Percentiles rank a stretch among this genome's conserved stretches.
Conservation (phyloP, 2,113 vertebrate species). For the Myotis yumanensis region DNA sequence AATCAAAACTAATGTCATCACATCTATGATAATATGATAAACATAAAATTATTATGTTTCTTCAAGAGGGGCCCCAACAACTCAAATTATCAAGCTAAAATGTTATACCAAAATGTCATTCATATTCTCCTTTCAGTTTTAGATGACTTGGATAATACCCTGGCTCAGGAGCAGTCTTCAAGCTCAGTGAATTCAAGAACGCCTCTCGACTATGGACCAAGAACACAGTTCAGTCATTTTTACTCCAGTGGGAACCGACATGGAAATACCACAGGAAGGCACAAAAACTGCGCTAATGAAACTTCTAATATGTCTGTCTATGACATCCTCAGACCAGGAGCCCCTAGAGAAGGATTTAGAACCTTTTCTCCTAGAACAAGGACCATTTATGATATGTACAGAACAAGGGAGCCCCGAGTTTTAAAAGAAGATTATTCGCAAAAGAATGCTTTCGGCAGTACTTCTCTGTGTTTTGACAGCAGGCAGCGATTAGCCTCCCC, state of each 20-base stretch:
- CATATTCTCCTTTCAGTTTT: constrained; percentile 81
- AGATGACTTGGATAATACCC: constrained; percentile 85
- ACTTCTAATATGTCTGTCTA: constrained; percentile 78
- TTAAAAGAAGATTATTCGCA: constrained; percentile 68
- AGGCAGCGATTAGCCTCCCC: constrained; percentile 62
- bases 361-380: constrained; percentile 82
- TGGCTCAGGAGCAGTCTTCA: constrained; percentile 84
- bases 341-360: constrained; percentile 82
- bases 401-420: constrained; percentile 75
- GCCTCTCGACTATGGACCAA: constrained; percentile 57
- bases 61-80: not conserved
- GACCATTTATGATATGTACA: constrained; percentile 83
- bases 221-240: constrained; percentile 43
- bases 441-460: constrained; percentile 62
- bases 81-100: constrained; percentile 28
- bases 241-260: constrained; percentile 54
- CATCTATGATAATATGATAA: not conserved
- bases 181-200: constrained; percentile 43
- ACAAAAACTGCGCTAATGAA: constrained; percentile 73
- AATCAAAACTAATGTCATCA: constrained; percentile 30
- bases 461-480: constrained; percentile 69
- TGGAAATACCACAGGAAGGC: constrained; percentile 24
- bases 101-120: not conserved
- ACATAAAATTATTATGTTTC: constrained; percentile 42
- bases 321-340: constrained; percentile 81